A percentile compares a stretch with the other conserved stretches of the same genome.
These are phyloP conservation scores for Andrena haemorrhoa DNA, from an alignment of 2,888 invertebrate species.

Conservation along the genomic window DNA sequence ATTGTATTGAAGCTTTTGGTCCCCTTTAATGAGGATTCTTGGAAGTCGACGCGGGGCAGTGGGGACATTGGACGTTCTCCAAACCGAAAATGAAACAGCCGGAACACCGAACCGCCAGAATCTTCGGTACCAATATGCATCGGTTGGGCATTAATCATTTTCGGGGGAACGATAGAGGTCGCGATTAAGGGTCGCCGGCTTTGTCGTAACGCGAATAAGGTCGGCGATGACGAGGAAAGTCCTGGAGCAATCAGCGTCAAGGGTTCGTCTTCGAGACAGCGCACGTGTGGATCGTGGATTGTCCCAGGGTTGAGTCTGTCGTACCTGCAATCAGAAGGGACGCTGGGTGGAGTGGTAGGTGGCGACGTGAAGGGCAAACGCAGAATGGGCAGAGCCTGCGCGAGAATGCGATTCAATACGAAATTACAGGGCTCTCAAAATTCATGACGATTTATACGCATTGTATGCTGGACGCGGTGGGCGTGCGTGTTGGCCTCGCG, in stretches of 20 bases:
- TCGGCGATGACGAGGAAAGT: slow-evolving; percentile 25
- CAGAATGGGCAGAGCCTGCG: slow-evolving; percentile 57
- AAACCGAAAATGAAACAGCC: background rate
- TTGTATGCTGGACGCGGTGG: slow-evolving; percentile 77
- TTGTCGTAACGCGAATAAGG: slow-evolving; percentile 5
- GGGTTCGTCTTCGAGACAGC: background rate
- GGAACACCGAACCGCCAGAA: background rate
- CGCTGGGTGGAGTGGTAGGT: slow-evolving; percentile 44
- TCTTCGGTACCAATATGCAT: background rate
- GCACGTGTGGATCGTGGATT: slow-evolving; percentile 3
- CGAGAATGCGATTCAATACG: slow-evolving; percentile 77
- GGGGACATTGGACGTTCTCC: background rate
- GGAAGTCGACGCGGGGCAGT: too few relatives aligned
- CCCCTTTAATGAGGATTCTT: too few relatives aligned
- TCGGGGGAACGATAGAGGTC: slow-evolving; percentile 30
- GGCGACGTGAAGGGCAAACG: slow-evolving; percentile 50
- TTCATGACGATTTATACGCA: slow-evolving; percentile 81
- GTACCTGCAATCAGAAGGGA: slow-evolving; percentile 73
- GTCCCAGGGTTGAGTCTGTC: slow-evolving; percentile 55
- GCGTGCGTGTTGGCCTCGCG: slow-evolving; percentile 70
- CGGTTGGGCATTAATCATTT: slow-evolving; percentile 25
- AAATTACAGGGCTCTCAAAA: slow-evolving; percentile 80
- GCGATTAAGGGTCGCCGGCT: slow-evolving; percentile 15
- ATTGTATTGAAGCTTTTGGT: background rate
- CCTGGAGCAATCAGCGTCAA: slow-evolving; percentile 15